Evolutionary conservation across 2,888 invertebrate genomes (phyloP), one percentile per base, ranked within the genome.

Genomic region (Drosophila hamatofila): DNA sequence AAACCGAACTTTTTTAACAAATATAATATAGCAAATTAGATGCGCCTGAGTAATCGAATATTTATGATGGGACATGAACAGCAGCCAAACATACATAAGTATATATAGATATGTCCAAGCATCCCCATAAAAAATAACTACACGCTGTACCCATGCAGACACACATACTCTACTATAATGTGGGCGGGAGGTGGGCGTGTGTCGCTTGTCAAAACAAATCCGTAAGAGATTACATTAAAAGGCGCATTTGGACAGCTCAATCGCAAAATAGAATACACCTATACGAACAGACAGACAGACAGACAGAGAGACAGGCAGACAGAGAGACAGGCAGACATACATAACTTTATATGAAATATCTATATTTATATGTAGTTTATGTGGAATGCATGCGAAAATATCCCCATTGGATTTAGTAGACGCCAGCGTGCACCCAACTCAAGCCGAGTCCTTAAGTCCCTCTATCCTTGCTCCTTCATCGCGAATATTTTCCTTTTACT

Each of bases 181-280:
- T 23, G 8, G 14, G 0, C 16, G 21, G 9, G 14, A 21, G 51
- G 37, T 21, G 48, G 59, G 52, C 39, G 67, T 58, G 58, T 71
- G 70, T 72, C 72, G 78, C 74, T 83, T 88, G 86, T 87, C 89
- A 88, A 87, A 87, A 87, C 90, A 87, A 87, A 87, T 87, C 86
- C 90, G 80, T 88, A 77, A 89, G 88, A 90, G 87, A 90, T 87
- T 88, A 87, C 87, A 85, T 89, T 85, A 85, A 85, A 83, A 85
- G 83, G 74, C 87, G 89, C 90, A 90, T 87, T 90, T 85, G 85
- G 90, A 86, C 87, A 86, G 83, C 88, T 89, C 88, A 85, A 89
- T 87, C 87, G 87, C 81, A 88, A 88, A 78, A 87, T 87, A 83
- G 81, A 72, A 88, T 69, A 86, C 72, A 75, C 67, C 69, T 64